Percentiles rank a stretch among this genome's conserved stretches.
Conservation (phyloP, 2,797 vertebrate genomes). For the Schizopygopsis malacanthus region DNA sequence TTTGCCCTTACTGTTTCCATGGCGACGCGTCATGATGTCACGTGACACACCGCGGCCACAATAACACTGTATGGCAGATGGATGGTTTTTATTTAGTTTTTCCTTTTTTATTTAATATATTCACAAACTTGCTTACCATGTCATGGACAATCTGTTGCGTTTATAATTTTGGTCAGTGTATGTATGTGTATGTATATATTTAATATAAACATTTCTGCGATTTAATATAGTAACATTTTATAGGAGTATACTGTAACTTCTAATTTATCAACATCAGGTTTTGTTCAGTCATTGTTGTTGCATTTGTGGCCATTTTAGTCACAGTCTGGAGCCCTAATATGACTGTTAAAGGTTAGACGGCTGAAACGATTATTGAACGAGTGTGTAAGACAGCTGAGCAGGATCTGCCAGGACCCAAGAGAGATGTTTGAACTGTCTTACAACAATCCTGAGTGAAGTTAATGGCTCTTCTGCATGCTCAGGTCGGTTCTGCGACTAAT, state of each 20-base stretch:
- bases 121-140: too few relatives aligned
- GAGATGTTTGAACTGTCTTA: conserved; percentile 4
- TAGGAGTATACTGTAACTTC: background rate
- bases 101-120: too few relatives aligned
- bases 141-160: too few relatives aligned
- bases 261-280: background rate
- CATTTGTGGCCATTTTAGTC: background rate
- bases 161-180: too few relatives aligned
- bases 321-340: background rate
- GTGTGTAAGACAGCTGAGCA: background rate
- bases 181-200: background rate
- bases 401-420: background rate
- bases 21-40: too few relatives aligned
- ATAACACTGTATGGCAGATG: too few relatives aligned
- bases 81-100: too few relatives aligned
- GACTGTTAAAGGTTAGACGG: background rate
- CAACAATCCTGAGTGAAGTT: background rate
- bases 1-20: too few relatives aligned
- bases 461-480: background rate
- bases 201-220: background rate
- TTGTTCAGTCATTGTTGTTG: background rate
- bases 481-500: conserved; percentile 16
- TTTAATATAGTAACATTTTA: background rate
- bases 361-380: background rate
- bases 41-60: too few relatives aligned